Percentiles rank a stretch among this genome's conserved stretches.
Evolutionary conservation across 2,888 invertebrate genomes (phyloP).

Genomic region (Coremacera marginata): DNA sequence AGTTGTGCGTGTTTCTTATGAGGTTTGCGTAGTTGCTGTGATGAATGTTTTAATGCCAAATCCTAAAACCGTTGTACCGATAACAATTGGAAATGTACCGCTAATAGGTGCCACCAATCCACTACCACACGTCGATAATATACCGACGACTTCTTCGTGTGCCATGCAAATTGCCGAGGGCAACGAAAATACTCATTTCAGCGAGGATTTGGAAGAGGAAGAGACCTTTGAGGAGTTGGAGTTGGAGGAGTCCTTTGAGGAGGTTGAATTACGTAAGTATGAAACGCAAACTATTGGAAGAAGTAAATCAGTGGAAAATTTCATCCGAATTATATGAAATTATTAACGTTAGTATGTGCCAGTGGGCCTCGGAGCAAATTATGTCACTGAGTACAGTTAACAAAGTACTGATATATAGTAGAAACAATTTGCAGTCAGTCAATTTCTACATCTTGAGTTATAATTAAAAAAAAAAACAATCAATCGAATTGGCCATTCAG

Average conservation of each 20-base stretch:
- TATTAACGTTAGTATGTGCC: too few species aligned
- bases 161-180: conserved; percentile 52
- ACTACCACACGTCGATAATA: conserved; percentile 58
- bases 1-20: conserved; percentile 65
- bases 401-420: too few species aligned
- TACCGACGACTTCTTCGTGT: conserved; percentile 60
- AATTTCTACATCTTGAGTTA: too few species aligned
- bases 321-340: too few species aligned
- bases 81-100: conserved; percentile 67
- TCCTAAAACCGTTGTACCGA: conserved; percentile 61
- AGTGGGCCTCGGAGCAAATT: too few species aligned
- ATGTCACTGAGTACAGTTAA: too few species aligned
- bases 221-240: conserved; percentile 48
- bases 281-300: too few species aligned
- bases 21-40: conserved; percentile 60
- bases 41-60: conserved; percentile 62
- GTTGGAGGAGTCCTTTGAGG: conserved; percentile 43
- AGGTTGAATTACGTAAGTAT: conserved; percentile 56
- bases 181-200: conserved; percentile 46
- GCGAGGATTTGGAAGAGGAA: conserved; percentile 49
- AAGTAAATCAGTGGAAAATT: too few species aligned
- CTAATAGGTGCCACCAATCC: conserved; percentile 49
- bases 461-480: too few species aligned
- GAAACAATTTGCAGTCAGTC: too few species aligned
- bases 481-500: too few species aligned